Conservation (phyloP, 2,797 vertebrate species). For the Zenarchopterus dispar region DNA sequence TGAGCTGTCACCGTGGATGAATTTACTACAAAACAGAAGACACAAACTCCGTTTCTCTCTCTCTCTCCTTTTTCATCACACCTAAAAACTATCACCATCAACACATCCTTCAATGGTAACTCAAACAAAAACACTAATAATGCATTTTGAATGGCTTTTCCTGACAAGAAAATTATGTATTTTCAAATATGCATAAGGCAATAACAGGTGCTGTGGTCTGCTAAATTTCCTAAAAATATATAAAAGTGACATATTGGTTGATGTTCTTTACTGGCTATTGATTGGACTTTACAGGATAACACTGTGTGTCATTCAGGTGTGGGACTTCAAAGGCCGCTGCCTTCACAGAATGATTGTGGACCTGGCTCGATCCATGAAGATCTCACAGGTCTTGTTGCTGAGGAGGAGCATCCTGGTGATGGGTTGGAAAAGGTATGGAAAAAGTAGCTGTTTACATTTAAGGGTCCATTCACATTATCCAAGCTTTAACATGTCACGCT, state of each 20-base stretch:
- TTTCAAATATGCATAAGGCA: not conserved
- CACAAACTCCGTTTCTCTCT: not conserved
- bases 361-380: constrained; percentile 66
- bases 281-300: not conserved
- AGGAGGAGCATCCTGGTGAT: constrained; percentile 74
- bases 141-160: not conserved
- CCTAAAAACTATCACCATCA: not conserved
- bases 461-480: not conserved
- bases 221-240: not conserved
- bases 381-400: constrained; percentile 80
- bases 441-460: not conserved
- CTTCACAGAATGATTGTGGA: constrained; percentile 78
- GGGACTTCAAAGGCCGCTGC: constrained; percentile 86
- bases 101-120: not conserved
- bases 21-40: not conserved
- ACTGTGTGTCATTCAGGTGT: constrained; percentile 68
- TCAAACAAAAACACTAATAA: not conserved
- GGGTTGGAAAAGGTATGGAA: constrained; percentile 59
- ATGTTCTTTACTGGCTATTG: not conserved
- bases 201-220: not conserved
- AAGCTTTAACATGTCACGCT: not conserved
- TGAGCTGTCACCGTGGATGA: constrained; percentile 24
- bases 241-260: not conserved
- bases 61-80: not conserved
- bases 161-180: not conserved